A percentile compares a stretch with the other conserved stretches of the same genome.
phyloP scores from a whole-genome alignment of 2,797 vertebrate genomes.

The Aselliscus stoliczkanus region DNA sequence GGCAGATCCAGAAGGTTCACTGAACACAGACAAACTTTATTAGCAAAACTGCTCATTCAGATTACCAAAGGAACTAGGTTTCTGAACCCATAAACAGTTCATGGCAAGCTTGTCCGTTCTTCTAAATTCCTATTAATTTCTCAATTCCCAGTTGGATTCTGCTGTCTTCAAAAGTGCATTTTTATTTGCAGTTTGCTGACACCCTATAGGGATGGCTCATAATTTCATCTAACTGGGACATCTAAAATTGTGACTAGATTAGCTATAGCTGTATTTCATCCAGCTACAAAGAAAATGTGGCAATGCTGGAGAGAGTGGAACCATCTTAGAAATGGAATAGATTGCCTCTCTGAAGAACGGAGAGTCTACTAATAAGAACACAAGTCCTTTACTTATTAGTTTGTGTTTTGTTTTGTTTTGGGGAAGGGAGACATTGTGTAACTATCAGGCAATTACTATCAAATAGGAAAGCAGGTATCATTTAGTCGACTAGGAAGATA shows the following conservation, averaged over 20 bases:
- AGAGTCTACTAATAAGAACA: neutral
- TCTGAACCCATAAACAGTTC: constrained; percentile 65
- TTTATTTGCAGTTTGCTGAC: constrained; percentile 61
- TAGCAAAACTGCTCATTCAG: constrained; percentile 46
- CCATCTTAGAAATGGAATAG: neutral
- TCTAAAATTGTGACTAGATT: constrained; percentile 21
- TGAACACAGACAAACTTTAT: constrained; percentile 42
- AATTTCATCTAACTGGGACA: constrained; percentile 44
- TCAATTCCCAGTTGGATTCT: constrained; percentile 46
- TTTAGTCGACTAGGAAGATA: neutral
- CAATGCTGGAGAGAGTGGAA: neutral
- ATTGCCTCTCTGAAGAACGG: neutral
- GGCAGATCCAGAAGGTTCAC: neutral
- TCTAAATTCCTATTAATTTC: constrained; percentile 70
- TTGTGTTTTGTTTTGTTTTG: neutral
- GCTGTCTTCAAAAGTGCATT: constrained; percentile 45
- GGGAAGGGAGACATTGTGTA: neutral
- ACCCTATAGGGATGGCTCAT: constrained; percentile 47
- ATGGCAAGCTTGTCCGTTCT: constrained; percentile 32
- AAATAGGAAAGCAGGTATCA: neutral
- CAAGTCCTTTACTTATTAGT: neutral
- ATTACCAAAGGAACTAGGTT: constrained; percentile 50
- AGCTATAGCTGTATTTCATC: constrained; percentile 35
- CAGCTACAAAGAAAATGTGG: constrained; percentile 7
- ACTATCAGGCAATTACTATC: neutral